These are phyloP conservation scores for Chrysomela aeneicollis DNA, from an alignment of 2,888 invertebrate species.

Conservation along the genomic window DNA sequence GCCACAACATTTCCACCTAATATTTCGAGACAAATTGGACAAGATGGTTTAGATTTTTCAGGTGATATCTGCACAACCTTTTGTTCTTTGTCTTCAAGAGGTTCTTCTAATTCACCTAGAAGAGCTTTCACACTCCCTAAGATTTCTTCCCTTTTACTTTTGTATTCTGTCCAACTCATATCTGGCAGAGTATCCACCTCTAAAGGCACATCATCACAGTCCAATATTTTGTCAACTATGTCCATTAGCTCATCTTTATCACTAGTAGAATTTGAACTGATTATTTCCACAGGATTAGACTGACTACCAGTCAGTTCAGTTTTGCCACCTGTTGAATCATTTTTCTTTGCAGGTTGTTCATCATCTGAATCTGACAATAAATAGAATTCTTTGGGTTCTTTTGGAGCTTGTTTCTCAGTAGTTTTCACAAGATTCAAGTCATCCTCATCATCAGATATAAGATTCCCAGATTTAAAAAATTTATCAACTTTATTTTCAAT, in stretches of 20 bases:
- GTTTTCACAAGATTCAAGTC: neutral
- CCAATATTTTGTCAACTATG: slow-evolving; percentile 25
- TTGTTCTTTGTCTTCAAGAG: slow-evolving; percentile 1
- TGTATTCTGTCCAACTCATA: slow-evolving; percentile 23
- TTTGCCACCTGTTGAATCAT: neutral
- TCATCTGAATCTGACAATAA: slow-evolving; percentile 26
- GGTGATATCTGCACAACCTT: slow-evolving; percentile 16
- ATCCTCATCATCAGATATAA: slow-evolving; percentile 26
- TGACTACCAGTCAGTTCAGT: neutral
- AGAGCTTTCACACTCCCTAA: slow-evolving; percentile 25
- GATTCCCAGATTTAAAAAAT: slow-evolving; percentile 23
- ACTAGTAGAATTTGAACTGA: neutral
- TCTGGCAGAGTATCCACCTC: slow-evolving; percentile 16
- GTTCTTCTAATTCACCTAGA: slow-evolving; percentile 17
- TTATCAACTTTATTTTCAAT: slow-evolving; percentile 20
- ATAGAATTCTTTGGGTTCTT: slow-evolving; percentile 23
- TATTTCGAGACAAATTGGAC: slow-evolving; percentile 26
- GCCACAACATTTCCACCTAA: slow-evolving; percentile 16
- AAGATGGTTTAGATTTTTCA: slow-evolving; percentile 23
- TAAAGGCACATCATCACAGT: slow-evolving; percentile 9
- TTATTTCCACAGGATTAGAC: neutral
- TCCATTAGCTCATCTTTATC: slow-evolving; percentile 24
- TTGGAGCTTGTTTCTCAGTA: neutral
- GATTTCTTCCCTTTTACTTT: slow-evolving; percentile 26
- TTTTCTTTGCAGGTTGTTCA: slow-evolving; percentile 12